phyloP scores from a whole-genome alignment of 1,140 invertebrate genomes.

The Mactra quadrangularis region DNA sequence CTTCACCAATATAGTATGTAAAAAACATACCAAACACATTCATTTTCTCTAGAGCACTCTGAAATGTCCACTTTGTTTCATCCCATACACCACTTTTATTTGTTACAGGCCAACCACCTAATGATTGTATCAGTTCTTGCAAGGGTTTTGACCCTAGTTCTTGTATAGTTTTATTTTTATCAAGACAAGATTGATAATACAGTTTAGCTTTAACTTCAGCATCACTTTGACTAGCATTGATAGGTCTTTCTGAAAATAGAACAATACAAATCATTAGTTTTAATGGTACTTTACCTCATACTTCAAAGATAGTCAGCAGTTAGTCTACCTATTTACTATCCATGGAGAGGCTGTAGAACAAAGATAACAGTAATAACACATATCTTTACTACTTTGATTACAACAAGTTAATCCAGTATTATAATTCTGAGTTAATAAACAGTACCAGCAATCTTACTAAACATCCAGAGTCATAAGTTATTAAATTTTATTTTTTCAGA shows the following conservation, averaged over 20 bases:
- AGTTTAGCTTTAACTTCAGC: constrained; percentile 94
- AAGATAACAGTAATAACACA: no score
- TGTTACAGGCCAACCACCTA: constrained; percentile 90
- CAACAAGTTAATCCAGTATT: no score
- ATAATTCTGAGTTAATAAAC: no score
- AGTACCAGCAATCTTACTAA: no score
- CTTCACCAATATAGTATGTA: constrained; percentile 95
- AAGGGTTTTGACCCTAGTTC: constrained; percentile 91
- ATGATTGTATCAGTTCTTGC: constrained; percentile 88
- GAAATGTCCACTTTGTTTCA: constrained; percentile 89
- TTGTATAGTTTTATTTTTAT: constrained; percentile 96
- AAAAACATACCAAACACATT: constrained; percentile 94
- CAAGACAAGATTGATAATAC: constrained; percentile 97
- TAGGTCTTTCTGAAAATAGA: constrained; percentile 70
- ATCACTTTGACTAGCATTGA: constrained; percentile 84
- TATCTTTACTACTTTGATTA: no score
- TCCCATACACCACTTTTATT: constrained; percentile 81
- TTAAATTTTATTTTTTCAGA: no score
- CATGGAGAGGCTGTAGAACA: no score
- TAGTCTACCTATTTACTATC: no score
- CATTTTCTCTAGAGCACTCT: constrained; percentile 90
- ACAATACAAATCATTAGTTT: neutral
- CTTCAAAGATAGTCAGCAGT: no score
- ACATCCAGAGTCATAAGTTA: no score
- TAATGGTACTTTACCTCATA: no score